phyloP scores from a whole-genome alignment of 2,888 invertebrate genomes.

The Thymelicus lineola region DNA sequence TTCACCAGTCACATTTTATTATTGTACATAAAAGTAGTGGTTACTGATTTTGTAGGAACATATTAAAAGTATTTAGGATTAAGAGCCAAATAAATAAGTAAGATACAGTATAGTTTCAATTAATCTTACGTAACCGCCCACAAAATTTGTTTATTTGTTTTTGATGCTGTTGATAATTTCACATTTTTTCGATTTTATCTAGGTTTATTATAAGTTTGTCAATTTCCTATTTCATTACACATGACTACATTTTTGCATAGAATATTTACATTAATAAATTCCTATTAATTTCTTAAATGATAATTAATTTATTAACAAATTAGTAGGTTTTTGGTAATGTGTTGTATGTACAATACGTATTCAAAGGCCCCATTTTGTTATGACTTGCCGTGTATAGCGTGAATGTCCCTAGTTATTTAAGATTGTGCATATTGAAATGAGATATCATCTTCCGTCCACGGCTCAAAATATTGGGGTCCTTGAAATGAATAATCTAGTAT shows the following conservation, averaged over 20 bases:
- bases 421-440: constrained; percentile 5
- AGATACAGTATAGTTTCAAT: background rate
- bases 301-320: too few relatives aligned
- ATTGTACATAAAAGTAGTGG: background rate
- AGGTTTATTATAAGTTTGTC: too few relatives aligned
- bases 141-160: too few relatives aligned
- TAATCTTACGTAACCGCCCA: background rate
- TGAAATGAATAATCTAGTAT: background rate
- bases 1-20: background rate
- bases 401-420: background rate
- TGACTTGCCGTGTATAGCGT: constrained; percentile 4
- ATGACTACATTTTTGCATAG: too few relatives aligned
- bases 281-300: too few relatives aligned
- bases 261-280: too few relatives aligned
- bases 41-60: too few relatives aligned
- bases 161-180: too few relatives aligned
- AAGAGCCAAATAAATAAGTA: background rate
- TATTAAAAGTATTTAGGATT: background rate
- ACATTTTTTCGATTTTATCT: too few relatives aligned
- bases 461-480: background rate
- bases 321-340: too few relatives aligned
- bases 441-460: constrained; percentile 6
- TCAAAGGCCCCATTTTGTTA: background rate
- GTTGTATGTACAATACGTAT: too few relatives aligned
- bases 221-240: too few relatives aligned